Conservation (phyloP, 1,140 invertebrate species). For the Wiebesia pumilae region DNA sequence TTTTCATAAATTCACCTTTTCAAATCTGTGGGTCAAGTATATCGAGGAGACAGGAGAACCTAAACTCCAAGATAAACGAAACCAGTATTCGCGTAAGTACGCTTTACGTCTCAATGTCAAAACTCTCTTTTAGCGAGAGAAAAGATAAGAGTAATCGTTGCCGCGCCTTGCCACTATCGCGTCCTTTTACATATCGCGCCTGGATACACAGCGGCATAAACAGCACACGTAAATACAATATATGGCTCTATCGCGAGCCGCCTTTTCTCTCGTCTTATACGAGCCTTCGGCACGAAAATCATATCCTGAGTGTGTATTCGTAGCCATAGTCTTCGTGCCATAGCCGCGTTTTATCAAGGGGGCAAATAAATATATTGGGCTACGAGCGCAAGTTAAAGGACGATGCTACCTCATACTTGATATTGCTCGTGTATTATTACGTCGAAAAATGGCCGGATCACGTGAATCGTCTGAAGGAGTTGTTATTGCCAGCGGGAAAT, state of each 20-base stretch:
- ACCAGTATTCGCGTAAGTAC: not conserved
- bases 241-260: conserved; percentile 32
- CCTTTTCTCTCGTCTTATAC: not conserved
- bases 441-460: not conserved
- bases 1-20: not conserved
- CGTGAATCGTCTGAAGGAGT: conserved; percentile 8
- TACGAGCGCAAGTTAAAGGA: conserved; percentile 3
- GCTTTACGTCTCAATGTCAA: not conserved
- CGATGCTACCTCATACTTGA: not conserved
- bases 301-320: not conserved
- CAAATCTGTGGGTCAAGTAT: not conserved
- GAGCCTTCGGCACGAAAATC: conserved; percentile 28
- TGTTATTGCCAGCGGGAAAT: conserved; percentile 16
- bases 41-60: too few species aligned
- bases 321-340: not conserved
- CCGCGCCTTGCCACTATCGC: not conserved
- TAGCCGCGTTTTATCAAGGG: not conserved
- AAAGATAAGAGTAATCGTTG: not conserved
- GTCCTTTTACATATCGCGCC: conserved; percentile 3
- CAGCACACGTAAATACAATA: conserved; percentile 43
- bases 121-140: not conserved
- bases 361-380: conserved; percentile 11
- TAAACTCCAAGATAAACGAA: too few species aligned
- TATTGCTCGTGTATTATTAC: conserved; percentile 18
- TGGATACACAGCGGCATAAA: conserved; percentile 35